Percentiles rank a stretch among this genome's conserved stretches.
phyloP scores from a whole-genome alignment of 1,140 invertebrate species.

The Drosophila bocki region DNA sequence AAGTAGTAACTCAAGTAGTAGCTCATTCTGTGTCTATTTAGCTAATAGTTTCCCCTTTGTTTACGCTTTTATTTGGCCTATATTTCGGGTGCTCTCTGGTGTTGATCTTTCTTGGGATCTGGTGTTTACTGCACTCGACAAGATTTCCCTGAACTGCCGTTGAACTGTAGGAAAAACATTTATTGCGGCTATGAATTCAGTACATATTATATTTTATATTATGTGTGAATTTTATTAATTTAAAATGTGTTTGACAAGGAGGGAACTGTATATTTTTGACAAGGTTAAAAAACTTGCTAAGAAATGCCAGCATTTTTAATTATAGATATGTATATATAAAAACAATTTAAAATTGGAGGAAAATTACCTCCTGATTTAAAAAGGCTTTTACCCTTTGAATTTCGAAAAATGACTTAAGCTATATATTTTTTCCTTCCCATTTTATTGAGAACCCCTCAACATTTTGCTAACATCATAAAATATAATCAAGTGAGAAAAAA shows the following conservation, averaged over 20 bases:
- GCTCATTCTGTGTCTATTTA: constrained; percentile 38
- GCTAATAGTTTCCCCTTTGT: constrained; percentile 59
- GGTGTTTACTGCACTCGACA: constrained; percentile 27
- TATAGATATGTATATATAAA: not conserved
- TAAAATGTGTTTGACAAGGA: constrained; percentile 25
- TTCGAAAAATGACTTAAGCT: not conserved
- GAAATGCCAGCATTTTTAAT: not conserved
- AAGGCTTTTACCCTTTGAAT: not conserved
- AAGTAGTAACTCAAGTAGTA: constrained; percentile 20
- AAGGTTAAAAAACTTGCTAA: constrained; percentile 2
- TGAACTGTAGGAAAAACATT: constrained; percentile 50
- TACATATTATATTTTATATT: too few species aligned
- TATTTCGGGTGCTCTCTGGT: constrained; percentile 32
- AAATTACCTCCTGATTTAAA: not conserved
- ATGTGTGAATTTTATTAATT: constrained; percentile 14
- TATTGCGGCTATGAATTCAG: constrained; percentile 22
- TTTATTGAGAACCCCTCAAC: constrained; percentile 6
- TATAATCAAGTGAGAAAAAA: constrained; percentile 1
- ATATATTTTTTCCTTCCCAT: not conserved
- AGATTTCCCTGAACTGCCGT: constrained; percentile 63
- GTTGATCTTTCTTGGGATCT: constrained; percentile 11
- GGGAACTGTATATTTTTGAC: not conserved
- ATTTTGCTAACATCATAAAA: constrained; percentile 17
- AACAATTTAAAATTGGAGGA: not conserved
- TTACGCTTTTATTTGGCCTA: constrained; percentile 72